Percentiles rank a stretch among this genome's conserved stretches.
These are phyloP conservation scores for Flexamia atlantica DNA, from an alignment of 2,888 invertebrate species.

Conservation along the genomic window DNA sequence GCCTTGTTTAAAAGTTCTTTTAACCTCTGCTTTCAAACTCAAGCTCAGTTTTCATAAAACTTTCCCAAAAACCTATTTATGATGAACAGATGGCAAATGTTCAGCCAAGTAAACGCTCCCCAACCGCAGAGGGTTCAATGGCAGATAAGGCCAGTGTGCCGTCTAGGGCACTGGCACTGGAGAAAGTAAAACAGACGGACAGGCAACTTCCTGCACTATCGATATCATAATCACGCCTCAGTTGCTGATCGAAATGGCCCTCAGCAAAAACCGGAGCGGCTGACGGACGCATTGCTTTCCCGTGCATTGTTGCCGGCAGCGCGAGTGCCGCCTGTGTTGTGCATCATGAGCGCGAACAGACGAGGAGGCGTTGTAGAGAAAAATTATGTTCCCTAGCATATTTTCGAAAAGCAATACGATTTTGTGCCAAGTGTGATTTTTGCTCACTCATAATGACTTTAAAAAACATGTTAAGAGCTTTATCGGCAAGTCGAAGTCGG, in stretches of 20 bases:
- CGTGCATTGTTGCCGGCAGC: not conserved
- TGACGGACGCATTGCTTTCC: slow-evolving; percentile 19
- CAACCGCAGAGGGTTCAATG: not conserved
- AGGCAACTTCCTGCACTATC: slow-evolving; percentile 46
- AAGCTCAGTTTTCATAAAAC: too few species aligned
- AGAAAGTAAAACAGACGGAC: slow-evolving; percentile 40
- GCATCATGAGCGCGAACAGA: not conserved
- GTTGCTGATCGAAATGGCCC: slow-evolving; percentile 19
- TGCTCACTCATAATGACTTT: too few species aligned
- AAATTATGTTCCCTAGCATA: too few species aligned
- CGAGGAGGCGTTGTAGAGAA: too few species aligned
- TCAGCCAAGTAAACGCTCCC: not conserved
- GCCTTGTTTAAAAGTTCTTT: too few species aligned
- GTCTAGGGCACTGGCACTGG: slow-evolving; percentile 11
- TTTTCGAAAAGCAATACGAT: too few species aligned
- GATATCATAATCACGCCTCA: slow-evolving; percentile 51
- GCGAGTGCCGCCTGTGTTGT: not conserved
- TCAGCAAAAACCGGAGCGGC: not conserved
- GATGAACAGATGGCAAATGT: not conserved
- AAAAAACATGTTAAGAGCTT: too few species aligned
- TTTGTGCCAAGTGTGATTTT: too few species aligned
- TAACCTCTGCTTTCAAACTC: too few species aligned
- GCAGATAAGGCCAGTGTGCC: slow-evolving; percentile 34
- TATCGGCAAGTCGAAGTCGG: too few species aligned
- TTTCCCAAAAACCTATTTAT: not conserved